Conservation (phyloP, 2,113 vertebrate species). For the Cebus imitator region DNA sequence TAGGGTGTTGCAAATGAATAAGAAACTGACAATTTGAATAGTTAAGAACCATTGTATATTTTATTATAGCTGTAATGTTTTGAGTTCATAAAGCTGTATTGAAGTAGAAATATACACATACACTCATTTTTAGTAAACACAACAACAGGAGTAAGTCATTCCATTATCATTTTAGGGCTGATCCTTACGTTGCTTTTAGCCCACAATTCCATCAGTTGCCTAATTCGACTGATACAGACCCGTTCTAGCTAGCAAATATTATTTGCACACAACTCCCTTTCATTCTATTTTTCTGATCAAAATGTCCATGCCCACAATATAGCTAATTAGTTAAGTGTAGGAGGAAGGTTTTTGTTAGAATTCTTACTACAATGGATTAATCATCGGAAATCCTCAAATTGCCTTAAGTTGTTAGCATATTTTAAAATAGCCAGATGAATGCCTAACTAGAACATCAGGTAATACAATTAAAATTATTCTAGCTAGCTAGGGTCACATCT, state of each 20-base stretch:
- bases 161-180: background rate
- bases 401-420: background rate
- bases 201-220: background rate
- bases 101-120: background rate
- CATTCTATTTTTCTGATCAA: background rate
- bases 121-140: background rate
- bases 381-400: background rate
- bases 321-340: background rate
- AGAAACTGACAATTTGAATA: conserved; percentile 9
- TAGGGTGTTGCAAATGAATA: background rate
- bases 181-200: background rate
- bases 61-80: conserved; percentile 43
- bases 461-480: background rate
- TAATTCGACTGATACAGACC: background rate
- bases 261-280: background rate
- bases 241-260: background rate
- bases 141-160: background rate
- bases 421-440: background rate
- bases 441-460: background rate
- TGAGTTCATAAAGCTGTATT: background rate
- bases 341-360: background rate
- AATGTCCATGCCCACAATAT: background rate
- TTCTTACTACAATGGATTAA: background rate
- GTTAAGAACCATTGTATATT: conserved; percentile 28
- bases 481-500: background rate